Evolutionary conservation across 2,888 invertebrate genomes (phyloP).

Genomic region (Notodonta ziczac): DNA sequence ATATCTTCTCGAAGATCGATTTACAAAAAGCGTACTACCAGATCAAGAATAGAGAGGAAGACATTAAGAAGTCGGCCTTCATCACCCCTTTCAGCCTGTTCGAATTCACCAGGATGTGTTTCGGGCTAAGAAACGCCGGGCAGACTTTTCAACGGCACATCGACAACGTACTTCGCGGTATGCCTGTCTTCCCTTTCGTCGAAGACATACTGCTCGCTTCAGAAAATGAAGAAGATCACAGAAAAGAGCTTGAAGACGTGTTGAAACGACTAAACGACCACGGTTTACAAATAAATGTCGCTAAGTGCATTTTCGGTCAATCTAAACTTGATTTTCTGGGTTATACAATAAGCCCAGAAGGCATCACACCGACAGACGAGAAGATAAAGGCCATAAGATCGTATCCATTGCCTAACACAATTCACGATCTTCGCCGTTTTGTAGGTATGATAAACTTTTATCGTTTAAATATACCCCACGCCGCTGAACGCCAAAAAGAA

Average conservation of each 20-base stretch:
- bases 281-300: constrained; percentile 5
- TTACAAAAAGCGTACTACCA: constrained; percentile 6
- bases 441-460: constrained; percentile 6
- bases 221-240: background rate
- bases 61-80: constrained; percentile 10
- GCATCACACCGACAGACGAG: constrained; percentile 2
- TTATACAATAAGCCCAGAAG: constrained; percentile 1
- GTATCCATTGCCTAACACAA: constrained; percentile 5
- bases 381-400: constrained; percentile 4
- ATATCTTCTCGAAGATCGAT: constrained; percentile 20
- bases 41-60: constrained; percentile 11
- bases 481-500: constrained; percentile 5
- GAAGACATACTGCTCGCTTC: background rate
- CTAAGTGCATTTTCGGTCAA: constrained; percentile 2
- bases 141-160: background rate
- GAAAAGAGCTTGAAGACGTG: background rate
- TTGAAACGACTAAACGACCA: constrained; percentile 5
- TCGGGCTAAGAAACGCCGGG: background rate
- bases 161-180: background rate
- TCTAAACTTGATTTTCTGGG: constrained; percentile 7
- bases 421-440: constrained; percentile 1
- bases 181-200: background rate
- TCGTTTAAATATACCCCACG: constrained; percentile 2
- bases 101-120: constrained; percentile 24
- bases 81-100: constrained; percentile 37